Evolutionary conservation across 2,888 invertebrate species (phyloP), one percentile per base, ranked within the genome.

Genomic region (Priocnemis perturbator): DNA sequence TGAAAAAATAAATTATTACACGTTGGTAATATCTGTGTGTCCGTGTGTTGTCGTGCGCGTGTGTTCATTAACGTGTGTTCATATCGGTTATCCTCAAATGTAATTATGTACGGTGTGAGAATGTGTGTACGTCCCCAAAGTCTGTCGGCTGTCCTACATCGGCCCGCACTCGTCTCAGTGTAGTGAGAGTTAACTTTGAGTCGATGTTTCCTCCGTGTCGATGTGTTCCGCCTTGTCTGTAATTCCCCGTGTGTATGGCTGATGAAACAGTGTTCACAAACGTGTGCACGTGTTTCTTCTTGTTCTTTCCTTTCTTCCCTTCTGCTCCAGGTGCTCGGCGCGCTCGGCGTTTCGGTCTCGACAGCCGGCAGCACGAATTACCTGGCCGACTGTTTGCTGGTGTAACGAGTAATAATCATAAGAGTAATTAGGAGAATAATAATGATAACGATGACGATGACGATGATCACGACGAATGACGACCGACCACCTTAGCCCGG

Each of bases 1-100:
- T 89, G 89, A 89, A 89, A 89, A 89, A 89, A 89, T 89, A 89
- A 89, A 88, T 89, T 88, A 87, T 88, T 86, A 88, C 87, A 85
- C 87, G 69, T 85, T 82, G 83, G 86, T 85, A 85, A 85, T 86
- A 84, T 86, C 80, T 85, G 83, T 83, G 82, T 79, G 30, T 60
- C 2, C 19, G 61, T 64, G 69, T 77, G 70, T 73, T 37, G 37
- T 37, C 37, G 37, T 37, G 37, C 60, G 65, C 59, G 66, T 79
- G 74, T 77, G 72, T 77, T 68, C 50, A 5, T 50, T 50, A 17
- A 19, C 47, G 30, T 30, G 30, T 30, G 55, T 53, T 17, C 23
- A n/a, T 20, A 64, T 48, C 48, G 53, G 30, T 26, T 37, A 37
- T 37, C 37, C 37, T 7, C 37, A 37, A 37, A 37, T 37, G 37